Evolutionary conservation across 2,113 vertebrate genomes (phyloP).

Genomic region (Micromys minutus): DNA sequence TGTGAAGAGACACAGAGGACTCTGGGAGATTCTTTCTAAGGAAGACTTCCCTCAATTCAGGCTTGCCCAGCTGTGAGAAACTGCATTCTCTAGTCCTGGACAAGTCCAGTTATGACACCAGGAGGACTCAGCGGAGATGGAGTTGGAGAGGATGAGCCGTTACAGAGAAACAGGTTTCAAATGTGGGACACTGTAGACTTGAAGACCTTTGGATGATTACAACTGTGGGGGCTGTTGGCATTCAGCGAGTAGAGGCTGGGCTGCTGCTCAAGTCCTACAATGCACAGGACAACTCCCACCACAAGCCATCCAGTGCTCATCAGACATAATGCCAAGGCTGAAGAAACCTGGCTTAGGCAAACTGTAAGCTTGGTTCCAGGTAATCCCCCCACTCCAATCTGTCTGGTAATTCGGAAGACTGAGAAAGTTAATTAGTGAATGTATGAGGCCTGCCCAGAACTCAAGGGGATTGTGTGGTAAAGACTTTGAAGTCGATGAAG

Average conservation of each 20-base stretch:
- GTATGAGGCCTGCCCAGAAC: neutral
- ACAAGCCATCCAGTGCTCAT: neutral
- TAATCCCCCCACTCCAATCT: neutral
- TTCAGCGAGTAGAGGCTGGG: neutral
- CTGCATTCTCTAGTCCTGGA: neutral
- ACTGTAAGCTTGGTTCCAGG: neutral
- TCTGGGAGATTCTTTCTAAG: neutral
- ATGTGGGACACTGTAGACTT: neutral
- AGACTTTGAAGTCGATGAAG: neutral
- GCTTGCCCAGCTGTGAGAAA: neutral
- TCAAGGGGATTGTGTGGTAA: neutral
- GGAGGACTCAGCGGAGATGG: neutral
- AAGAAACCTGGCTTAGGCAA: neutral
- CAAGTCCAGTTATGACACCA: neutral
- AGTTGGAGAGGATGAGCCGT: neutral
- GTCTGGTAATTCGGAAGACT: neutral
- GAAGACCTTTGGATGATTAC: neutral
- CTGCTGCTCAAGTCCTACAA: neutral
- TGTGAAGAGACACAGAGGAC: neutral
- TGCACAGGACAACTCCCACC: neutral
- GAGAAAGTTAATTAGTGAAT: neutral
- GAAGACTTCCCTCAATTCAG: neutral
- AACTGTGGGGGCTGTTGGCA: neutral
- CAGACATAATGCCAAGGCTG: neutral
- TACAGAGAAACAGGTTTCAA: neutral